Evolutionary conservation across 2,888 invertebrate species (phyloP).

Genomic region (Lasioglossum calceatum): DNA sequence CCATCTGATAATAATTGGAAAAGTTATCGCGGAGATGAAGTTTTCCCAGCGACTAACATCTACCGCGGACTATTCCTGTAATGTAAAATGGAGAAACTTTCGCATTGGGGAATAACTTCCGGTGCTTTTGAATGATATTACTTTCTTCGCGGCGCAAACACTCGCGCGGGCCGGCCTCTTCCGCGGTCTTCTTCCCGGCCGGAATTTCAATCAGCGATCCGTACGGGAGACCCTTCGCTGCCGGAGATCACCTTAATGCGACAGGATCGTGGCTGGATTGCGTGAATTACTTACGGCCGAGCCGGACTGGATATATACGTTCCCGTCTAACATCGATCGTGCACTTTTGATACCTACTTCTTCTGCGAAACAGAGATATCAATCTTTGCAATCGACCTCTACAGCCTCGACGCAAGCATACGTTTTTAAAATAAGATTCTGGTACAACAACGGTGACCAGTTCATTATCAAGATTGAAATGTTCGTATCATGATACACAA

Average conservation of each 20-base stretch:
- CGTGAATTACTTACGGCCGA: slow-evolving; percentile 33
- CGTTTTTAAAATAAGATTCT: background rate
- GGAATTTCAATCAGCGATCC: slow-evolving; percentile 62
- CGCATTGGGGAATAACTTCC: slow-evolving; percentile 73
- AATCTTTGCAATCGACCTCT: background rate
- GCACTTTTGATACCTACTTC: background rate
- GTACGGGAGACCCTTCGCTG: background rate
- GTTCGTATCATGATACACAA: too few relatives aligned
- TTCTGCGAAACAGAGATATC: background rate
- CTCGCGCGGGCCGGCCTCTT: slow-evolving; percentile 43
- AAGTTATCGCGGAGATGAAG: slow-evolving; percentile 73
- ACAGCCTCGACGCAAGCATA: background rate
- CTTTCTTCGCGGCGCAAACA: slow-evolving; percentile 68
- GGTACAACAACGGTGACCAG: background rate
- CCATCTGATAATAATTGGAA: slow-evolving; percentile 75
- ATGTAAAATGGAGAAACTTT: slow-evolving; percentile 75
- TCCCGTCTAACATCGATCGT: background rate
- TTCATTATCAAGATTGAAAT: background rate
- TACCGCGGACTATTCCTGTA: slow-evolving; percentile 63
- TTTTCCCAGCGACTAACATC: slow-evolving; percentile 71
- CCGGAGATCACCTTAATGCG: slow-evolving; percentile 8
- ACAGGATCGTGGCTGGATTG: slow-evolving; percentile 33
- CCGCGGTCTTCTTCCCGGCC: slow-evolving; percentile 45
- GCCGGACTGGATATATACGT: background rate
- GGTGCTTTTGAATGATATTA: slow-evolving; percentile 74